Base-by-base conservation (phyloP, 2,113 vertebrate genomes). In the Anarhynchus alexandrinus region DNA sequence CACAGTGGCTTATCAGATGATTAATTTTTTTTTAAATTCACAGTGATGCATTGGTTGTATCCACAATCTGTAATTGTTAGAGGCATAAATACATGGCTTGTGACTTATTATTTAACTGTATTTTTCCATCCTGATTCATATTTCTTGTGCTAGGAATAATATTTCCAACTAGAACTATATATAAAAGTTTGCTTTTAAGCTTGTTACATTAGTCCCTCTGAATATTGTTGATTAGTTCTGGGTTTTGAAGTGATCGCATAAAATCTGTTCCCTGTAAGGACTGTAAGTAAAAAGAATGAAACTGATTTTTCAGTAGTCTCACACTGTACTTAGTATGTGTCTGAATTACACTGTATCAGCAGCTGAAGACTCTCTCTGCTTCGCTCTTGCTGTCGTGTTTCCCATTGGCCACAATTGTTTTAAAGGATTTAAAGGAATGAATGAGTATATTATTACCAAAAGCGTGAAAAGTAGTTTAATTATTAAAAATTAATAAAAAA, bases 351-450 rank as follows among this genome's bases (percentile, higher is more conserved):
- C 32, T 78, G 55, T 76, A n/a, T 40, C 15, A 32, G 12, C 32
- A 71, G 36, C 49, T 79, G 70, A 88, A 88, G 64, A 86, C 34
- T 83, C 93, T 29, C 12, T 90, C 55, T 92, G 21, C 36, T 88
- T 27, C 16, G 2, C 36, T 40, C 49, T 80, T 82, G 32, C 65
- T 73, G 13, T 88, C 80, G 34, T 69, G 47, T 95, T 95, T 90
- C 69, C 38, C 29, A n/a, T 36, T n/a, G 65, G 8, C 30, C 40
- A 84, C 62, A 95, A 77, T 57, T 80, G 29, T 57, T 96, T 88
- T 82, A 90, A 88, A 93, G 61, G n/a, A 87, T 87, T 92, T 95
- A 78, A 93, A 73, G 40, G 67, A 90, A 66, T 45, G 6, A 88
- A 38, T 30, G 27, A 61, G 22, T 27, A 22, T 83, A 9, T 66